These are phyloP conservation scores for Lycophotia porphyrea DNA, from an alignment of 2,888 invertebrate genomes.

Conservation along the genomic window DNA sequence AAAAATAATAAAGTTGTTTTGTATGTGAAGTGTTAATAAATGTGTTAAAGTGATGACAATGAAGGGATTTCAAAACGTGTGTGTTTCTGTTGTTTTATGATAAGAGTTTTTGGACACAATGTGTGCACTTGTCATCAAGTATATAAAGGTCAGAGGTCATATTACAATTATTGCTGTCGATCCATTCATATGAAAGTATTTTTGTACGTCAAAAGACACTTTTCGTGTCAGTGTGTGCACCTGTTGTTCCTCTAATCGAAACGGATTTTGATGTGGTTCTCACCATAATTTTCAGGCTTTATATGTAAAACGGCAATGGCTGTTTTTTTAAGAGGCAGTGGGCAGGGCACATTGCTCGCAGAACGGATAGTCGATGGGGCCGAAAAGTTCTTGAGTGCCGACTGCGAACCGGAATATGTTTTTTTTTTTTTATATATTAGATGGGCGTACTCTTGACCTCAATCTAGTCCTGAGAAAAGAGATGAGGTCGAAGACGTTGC, in stretches of 20 bases:
- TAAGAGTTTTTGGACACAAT: slow-evolving; percentile 42
- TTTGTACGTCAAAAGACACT: no score
- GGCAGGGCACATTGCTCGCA: no score
- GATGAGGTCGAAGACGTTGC: no score
- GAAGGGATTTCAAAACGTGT: background rate
- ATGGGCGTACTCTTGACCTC: no score
- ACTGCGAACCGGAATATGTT: no score
- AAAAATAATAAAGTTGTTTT: background rate
- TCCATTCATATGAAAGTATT: background rate
- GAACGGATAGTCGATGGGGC: no score
- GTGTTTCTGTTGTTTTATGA: slow-evolving; percentile 3
- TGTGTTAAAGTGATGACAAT: background rate
- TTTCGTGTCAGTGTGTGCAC: no score
- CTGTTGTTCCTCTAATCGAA: background rate
- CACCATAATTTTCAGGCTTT: background rate
- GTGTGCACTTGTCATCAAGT: slow-evolving; percentile 64
- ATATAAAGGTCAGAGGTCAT: slow-evolving; percentile 63
- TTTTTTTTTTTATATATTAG: no score
- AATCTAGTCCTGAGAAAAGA: no score
- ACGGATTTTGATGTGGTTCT: background rate
- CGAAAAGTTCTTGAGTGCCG: no score
- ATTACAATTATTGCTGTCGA: background rate
- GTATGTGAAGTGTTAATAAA: background rate
- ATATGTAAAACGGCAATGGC: no score
- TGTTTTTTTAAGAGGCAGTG: no score